A percentile compares a stretch with the other conserved stretches of the same genome.
These are phyloP conservation scores for Nyctalus aviator DNA, from an alignment of 2,797 vertebrate species.

Conservation along the genomic window DNA sequence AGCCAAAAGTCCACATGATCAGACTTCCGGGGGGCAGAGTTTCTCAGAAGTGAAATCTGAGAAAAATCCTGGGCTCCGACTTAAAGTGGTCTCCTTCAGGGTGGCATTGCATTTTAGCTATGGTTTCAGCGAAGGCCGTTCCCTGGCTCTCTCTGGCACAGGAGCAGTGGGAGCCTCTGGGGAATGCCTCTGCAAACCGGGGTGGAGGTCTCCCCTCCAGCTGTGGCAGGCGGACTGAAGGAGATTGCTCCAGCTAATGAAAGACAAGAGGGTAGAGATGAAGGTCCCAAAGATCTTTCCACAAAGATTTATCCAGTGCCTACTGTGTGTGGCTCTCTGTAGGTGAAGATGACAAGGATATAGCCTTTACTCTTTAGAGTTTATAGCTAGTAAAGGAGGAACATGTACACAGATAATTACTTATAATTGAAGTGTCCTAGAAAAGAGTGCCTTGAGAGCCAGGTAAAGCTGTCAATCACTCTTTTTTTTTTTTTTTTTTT, in stretches of 20 bases:
- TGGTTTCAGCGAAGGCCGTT: constrained; percentile 59
- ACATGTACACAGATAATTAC: neutral
- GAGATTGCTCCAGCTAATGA: constrained; percentile 76
- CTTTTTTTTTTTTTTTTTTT: too few species aligned
- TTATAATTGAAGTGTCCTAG: neutral
- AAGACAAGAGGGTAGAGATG: constrained; percentile 69
- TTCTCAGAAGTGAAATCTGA: constrained; percentile 17
- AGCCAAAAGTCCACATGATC: neutral
- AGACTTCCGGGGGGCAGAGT: neutral
- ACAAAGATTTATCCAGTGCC: neutral
- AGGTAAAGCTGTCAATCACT: neutral
- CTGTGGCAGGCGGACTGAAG: constrained; percentile 66
- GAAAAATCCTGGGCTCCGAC: constrained; percentile 26
- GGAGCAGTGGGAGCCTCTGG: constrained; percentile 82
- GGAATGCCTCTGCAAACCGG: constrained; percentile 86
- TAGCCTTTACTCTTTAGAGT: neutral
- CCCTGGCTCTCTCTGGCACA: constrained; percentile 73
- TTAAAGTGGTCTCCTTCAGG: neutral
- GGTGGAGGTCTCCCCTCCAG: constrained; percentile 60
- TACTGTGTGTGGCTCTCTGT: neutral
- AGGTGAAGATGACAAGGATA: neutral
- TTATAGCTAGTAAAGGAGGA: neutral
- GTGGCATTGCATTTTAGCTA: neutral
- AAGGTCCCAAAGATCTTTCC: neutral
- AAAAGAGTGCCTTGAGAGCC: neutral